These are phyloP conservation scores for Hymenopus coronatus DNA, from an alignment of 2,888 invertebrate genomes.

Conservation along the genomic window DNA sequence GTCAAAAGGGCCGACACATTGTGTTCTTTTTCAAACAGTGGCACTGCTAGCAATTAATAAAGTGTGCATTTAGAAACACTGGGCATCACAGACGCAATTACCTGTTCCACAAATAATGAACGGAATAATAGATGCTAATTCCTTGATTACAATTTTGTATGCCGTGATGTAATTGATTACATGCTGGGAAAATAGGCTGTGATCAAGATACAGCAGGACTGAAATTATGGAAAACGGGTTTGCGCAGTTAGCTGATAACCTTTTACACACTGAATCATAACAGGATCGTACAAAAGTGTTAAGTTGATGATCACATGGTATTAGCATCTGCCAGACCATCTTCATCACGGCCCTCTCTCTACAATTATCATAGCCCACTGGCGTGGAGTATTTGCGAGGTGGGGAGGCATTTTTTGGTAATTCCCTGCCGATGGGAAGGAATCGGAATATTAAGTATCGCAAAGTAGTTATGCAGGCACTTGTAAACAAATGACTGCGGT, in stretches of 20 bases:
- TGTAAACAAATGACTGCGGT: background rate
- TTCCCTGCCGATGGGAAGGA: background rate
- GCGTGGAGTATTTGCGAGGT: background rate
- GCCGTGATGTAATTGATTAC: background rate
- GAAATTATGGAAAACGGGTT: background rate
- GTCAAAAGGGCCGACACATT: background rate
- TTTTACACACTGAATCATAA: background rate
- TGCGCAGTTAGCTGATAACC: background rate
- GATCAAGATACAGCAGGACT: background rate
- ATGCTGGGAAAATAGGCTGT: background rate
- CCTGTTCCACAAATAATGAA: background rate
- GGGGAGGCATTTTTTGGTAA: background rate
- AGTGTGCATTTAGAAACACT: background rate
- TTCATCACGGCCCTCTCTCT: background rate
- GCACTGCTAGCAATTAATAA: background rate
- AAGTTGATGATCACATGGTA: background rate
- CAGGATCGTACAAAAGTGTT: background rate
- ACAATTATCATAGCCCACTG: background rate
- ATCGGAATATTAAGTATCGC: background rate
- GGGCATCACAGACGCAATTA: background rate
- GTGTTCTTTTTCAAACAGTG: background rate
- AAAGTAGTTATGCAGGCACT: background rate
- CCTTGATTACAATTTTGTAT: background rate
- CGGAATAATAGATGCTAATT: background rate
- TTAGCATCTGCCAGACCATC: background rate